These are phyloP conservation scores for Pseudomyrmex dendroicus DNA, from an alignment of 1,140 invertebrate genomes.

Conservation along the genomic window DNA sequence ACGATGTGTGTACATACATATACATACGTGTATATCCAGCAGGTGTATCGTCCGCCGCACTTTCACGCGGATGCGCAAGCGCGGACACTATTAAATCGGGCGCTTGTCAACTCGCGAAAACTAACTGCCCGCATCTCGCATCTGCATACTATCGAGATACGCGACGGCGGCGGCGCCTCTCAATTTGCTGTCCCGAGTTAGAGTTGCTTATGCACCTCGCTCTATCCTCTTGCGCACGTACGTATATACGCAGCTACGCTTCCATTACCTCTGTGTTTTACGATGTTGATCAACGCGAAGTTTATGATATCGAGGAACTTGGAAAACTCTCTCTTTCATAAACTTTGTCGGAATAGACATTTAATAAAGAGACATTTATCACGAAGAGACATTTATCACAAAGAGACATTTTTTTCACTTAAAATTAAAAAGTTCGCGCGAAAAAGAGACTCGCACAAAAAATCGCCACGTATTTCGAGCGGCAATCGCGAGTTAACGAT, in stretches of 20 bases:
- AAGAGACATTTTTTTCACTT: background rate
- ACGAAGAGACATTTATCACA: no score
- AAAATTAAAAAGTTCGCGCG: conserved; percentile 26
- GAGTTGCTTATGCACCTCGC: background rate
- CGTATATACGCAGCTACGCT: background rate
- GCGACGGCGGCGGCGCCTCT: conserved; percentile 46
- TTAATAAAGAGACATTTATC: background rate
- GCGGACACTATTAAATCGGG: conserved; percentile 73
- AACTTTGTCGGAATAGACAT: background rate
- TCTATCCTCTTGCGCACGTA: background rate
- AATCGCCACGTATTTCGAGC: background rate
- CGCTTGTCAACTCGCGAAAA: conserved; percentile 77
- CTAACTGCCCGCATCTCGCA: conserved; percentile 76
- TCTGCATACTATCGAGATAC: conserved; percentile 79
- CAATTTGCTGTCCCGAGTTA: conserved; percentile 44
- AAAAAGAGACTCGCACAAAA: background rate
- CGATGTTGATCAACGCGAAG: conserved; percentile 20
- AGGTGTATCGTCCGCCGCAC: conserved; percentile 44
- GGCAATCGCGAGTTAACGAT: conserved; percentile 52
- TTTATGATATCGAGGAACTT: background rate
- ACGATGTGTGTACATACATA: background rate
- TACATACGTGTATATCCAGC: background rate
- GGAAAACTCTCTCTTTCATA: background rate
- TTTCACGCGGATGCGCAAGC: conserved; percentile 55
- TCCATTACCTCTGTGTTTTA: conserved; percentile 18